Conservation (phyloP, 2,888 invertebrate genomes). For the Acronicta psi region DNA sequence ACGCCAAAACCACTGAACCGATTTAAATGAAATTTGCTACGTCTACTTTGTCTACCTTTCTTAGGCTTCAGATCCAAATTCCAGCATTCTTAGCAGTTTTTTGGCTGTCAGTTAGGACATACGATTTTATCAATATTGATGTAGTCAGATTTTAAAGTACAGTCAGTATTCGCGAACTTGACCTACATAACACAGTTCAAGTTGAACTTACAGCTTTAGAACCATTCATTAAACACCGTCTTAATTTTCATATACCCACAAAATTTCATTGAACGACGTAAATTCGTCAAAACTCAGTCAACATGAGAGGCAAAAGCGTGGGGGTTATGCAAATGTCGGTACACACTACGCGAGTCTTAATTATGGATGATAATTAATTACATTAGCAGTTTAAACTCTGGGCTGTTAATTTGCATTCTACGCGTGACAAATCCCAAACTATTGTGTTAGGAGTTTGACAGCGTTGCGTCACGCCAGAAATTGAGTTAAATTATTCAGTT, state of each 20-base stretch:
- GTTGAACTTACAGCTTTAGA: neutral
- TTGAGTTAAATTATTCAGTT: constrained; percentile 51
- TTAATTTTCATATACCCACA: constrained; percentile 12
- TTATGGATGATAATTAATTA: constrained; percentile 70
- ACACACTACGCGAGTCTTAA: constrained; percentile 61
- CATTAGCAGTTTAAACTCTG: constrained; percentile 64
- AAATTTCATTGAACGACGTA: constrained; percentile 24
- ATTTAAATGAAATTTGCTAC: too few relatives aligned
- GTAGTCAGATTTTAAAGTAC: too few relatives aligned
- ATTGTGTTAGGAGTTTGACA: constrained; percentile 48
- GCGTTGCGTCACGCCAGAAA: constrained; percentile 27
- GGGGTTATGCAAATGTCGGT: constrained; percentile 59
- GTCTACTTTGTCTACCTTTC: too few relatives aligned
- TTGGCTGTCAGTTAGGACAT: too few relatives aligned
- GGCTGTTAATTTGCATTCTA: constrained; percentile 56
- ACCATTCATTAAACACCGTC: constrained; percentile 10
- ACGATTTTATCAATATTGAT: too few relatives aligned
- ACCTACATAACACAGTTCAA: constrained; percentile 5
- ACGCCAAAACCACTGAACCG: too few relatives aligned
- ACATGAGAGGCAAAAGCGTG: constrained; percentile 36
- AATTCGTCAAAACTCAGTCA: constrained; percentile 45
- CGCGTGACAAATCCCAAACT: constrained; percentile 49
- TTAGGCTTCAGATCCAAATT: too few relatives aligned
- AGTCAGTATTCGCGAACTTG: too few relatives aligned
- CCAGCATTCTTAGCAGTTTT: too few relatives aligned